Percentiles rank a stretch among this genome's conserved stretches.
Evolutionary conservation across 2,113 vertebrate genomes (phyloP).

Genomic region (Equus przewalskii): DNA sequence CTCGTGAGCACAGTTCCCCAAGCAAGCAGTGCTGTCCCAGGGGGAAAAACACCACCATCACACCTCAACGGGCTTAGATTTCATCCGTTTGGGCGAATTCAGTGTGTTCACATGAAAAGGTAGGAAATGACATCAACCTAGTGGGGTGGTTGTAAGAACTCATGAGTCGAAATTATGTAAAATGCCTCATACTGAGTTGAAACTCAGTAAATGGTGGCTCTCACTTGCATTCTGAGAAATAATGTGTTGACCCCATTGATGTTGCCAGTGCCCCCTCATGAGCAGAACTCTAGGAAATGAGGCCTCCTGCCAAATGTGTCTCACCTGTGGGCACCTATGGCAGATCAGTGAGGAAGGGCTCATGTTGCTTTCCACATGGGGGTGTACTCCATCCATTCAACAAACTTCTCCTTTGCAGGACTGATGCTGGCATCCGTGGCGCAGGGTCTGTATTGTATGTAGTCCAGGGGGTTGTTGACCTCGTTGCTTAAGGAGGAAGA

Average conservation of each 20-base stretch:
- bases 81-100: background rate
- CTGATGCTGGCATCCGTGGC: conserved; percentile 73
- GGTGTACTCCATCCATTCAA: conserved; percentile 78
- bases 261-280: background rate
- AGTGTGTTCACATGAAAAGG: accelerated
- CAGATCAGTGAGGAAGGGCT: conserved; percentile 89
- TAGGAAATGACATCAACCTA: too few relatives aligned
- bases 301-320: background rate
- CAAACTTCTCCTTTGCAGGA: conserved; percentile 82
- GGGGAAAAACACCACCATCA: background rate
- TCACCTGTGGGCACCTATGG: conserved; percentile 88
- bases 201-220: background rate
- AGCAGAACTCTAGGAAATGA: background rate
- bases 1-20: too few relatives aligned
- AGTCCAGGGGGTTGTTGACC: conserved; percentile 88
- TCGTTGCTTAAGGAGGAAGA: conserved; percentile 66
- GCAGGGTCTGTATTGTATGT: conserved; percentile 75
- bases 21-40: background rate
- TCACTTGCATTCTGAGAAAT: background rate
- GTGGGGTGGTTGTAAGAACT: background rate
- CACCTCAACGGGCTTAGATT: accelerated
- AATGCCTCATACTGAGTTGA: background rate
- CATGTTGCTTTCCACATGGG: conserved; percentile 86
- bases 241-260: accelerated
- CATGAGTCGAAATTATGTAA: background rate